Evolutionary conservation across 2,797 vertebrate species (phyloP).

Genomic region (Sciurus vulgaris): DNA sequence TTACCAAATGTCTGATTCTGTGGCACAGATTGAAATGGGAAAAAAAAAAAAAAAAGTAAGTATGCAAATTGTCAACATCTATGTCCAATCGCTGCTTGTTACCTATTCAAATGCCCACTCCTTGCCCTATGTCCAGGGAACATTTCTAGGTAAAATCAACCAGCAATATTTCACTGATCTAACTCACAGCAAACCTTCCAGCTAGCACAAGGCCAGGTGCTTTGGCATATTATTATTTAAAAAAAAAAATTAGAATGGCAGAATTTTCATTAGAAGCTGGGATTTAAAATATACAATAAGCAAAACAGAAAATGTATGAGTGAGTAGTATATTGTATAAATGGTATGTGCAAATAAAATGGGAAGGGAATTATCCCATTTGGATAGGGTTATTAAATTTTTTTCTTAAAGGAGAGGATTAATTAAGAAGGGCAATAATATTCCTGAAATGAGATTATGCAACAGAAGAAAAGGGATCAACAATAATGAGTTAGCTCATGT

Average conservation of each 20-base stretch:
- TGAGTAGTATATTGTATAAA: neutral
- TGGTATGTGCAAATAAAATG: neutral
- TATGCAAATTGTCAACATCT: conserved; percentile 66
- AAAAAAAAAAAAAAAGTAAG: neutral
- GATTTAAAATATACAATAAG: neutral
- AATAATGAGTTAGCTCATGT: neutral
- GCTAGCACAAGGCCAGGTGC: neutral
- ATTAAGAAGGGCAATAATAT: neutral
- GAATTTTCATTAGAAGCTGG: neutral
- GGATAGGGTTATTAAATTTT: neutral
- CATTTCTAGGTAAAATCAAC: conserved; percentile 50
- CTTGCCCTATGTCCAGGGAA: neutral
- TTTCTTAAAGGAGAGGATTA: neutral
- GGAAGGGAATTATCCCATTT: neutral
- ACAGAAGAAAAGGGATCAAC: conserved; percentile 13
- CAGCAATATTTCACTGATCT: neutral
- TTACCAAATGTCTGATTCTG: conserved; percentile 75
- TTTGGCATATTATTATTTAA: neutral
- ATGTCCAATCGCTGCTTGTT: conserved; percentile 10
- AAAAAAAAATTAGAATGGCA: neutral
- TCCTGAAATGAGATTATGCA: neutral
- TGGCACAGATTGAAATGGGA: conserved; percentile 71
- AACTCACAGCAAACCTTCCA: conserved; percentile 2
- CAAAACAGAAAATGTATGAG: neutral
- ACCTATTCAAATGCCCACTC: neutral